These are phyloP conservation scores for Apodemia zela DNA, from an alignment of 2,888 invertebrate species.

Conservation along the genomic window DNA sequence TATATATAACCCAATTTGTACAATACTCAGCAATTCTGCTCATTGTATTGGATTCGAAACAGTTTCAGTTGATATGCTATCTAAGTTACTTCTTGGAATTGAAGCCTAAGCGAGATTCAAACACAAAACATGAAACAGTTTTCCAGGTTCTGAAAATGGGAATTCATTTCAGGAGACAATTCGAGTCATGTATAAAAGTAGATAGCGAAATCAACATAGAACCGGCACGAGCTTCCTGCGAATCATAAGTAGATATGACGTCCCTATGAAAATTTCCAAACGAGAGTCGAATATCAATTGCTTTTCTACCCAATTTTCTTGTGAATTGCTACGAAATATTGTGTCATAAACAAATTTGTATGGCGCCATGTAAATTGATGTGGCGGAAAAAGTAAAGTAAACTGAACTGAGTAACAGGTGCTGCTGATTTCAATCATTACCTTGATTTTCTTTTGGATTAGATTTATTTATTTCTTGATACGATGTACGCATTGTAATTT, in stretches of 20 bases:
- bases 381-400: slow-evolving; percentile 57
- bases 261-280: slow-evolving; percentile 64
- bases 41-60: neutral
- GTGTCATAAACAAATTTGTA: slow-evolving; percentile 65
- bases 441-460: slow-evolving; percentile 11
- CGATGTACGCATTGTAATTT: too few relatives aligned
- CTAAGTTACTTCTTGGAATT: neutral
- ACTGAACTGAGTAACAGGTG: slow-evolving; percentile 63
- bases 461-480: neutral
- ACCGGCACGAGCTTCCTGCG: slow-evolving; percentile 42
- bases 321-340: slow-evolving; percentile 69
- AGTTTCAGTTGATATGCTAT: neutral
- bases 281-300: slow-evolving; percentile 73
- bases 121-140: neutral
- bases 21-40: neutral
- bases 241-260: slow-evolving; percentile 48
- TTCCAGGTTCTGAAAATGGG: neutral
- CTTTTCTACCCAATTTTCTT: slow-evolving; percentile 66
- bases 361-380: slow-evolving; percentile 47
- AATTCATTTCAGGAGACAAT: slow-evolving; percentile 32
- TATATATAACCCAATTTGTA: too few relatives aligned
- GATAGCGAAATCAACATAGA: slow-evolving; percentile 35
- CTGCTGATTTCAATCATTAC: slow-evolving; percentile 42
- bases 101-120: neutral
- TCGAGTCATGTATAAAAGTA: slow-evolving; percentile 8